These are phyloP conservation scores for Drosophila aff. DNA, from an alignment of 1,140 invertebrate species.

Conservation along the genomic window DNA sequence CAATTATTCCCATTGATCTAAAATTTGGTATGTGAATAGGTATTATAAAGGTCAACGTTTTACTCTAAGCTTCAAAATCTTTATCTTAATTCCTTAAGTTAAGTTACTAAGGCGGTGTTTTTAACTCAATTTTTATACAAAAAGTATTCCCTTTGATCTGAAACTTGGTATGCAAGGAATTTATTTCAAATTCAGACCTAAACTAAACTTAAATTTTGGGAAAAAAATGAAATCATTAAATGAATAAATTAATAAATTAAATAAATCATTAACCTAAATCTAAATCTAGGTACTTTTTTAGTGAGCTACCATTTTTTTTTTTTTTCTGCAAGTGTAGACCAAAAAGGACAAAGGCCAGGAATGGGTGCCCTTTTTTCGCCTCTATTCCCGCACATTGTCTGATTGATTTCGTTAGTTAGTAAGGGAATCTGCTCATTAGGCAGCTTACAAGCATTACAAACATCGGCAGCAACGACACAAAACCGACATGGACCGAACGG, in stretches of 20 bases:
- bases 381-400: slow-evolving; percentile 8
- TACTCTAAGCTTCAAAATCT: no score
- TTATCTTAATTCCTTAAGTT: no score
- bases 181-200: no score
- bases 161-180: not conserved
- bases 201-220: not conserved
- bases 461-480: not conserved
- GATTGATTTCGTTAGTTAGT: slow-evolving; percentile 41
- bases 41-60: no score
- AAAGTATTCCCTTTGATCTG: not conserved
- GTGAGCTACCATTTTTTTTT: not conserved
- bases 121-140: not conserved
- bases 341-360: not conserved
- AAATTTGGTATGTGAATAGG: not conserved
- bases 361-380: not conserved
- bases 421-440: slow-evolving; percentile 38
- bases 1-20: no score
- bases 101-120: not conserved
- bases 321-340: not conserved
- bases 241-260: no score
- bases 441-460: slow-evolving; percentile 5
- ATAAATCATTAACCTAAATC: no score
- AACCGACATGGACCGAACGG: slow-evolving; percentile 29
- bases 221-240: no score
- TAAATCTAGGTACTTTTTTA: not conserved